Evolutionary conservation across 2,113 vertebrate species (phyloP).

Genomic region (Apodemus sylvaticus): DNA sequence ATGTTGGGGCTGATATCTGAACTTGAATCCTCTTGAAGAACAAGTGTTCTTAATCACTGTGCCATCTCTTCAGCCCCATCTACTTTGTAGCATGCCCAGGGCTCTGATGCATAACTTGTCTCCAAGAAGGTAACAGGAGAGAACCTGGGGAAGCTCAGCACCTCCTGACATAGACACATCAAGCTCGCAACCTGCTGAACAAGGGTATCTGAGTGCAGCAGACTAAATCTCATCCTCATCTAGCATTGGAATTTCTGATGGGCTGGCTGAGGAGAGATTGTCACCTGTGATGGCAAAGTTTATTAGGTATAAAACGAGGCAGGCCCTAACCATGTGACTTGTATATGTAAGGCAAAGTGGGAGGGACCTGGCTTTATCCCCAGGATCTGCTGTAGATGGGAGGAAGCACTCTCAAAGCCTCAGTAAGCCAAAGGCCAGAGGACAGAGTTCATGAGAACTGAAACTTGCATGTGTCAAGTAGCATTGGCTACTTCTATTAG

Average conservation of each 20-base stretch:
- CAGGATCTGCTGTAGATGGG: not conserved
- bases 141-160: too few species aligned
- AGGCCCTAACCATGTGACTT: too few species aligned
- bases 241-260: not conserved
- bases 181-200: not conserved
- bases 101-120: too few species aligned
- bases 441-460: not conserved
- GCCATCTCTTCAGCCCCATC: not conserved
- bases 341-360: not conserved
- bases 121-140: not conserved
- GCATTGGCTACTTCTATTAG: not conserved
- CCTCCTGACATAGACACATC: too few species aligned
- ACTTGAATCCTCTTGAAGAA: not conserved
- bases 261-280: not conserved
- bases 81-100: too few species aligned
- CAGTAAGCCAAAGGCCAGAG: not conserved
- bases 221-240: too few species aligned
- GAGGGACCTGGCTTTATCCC: not conserved
- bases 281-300: not conserved
- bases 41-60: not conserved
- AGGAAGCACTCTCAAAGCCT: not conserved
- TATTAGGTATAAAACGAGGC: not conserved
- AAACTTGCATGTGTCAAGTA: not conserved
- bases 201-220: not conserved
- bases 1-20: not conserved